These are phyloP conservation scores for Drosophila grimshawi DNA, from an alignment of 1,140 invertebrate genomes.

Conservation along the genomic window DNA sequence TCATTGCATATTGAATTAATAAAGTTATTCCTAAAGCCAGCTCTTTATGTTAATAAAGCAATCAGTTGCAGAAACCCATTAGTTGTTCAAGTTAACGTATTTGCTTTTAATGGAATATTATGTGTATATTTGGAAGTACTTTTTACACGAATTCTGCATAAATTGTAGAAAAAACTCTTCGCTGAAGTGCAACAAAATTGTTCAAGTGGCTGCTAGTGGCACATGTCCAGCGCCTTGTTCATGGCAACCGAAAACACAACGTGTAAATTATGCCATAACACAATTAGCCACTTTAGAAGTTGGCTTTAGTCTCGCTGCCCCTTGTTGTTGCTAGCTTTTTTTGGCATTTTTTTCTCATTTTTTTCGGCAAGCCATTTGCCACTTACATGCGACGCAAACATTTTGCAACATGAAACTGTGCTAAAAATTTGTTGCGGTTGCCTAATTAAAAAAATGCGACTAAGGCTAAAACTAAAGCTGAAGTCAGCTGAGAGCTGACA, in stretches of 20 bases:
- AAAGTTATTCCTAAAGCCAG: neutral
- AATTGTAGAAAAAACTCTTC: conserved; percentile 10
- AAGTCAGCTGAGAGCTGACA: conserved; percentile 43
- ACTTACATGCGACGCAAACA: conserved; percentile 72
- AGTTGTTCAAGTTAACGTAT: conserved; percentile 12
- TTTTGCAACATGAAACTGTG: conserved; percentile 78
- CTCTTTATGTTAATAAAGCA: conserved; percentile 5
- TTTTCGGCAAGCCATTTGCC: conserved; percentile 65
- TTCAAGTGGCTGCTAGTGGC: conserved; percentile 62
- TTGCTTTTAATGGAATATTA: conserved; percentile 50
- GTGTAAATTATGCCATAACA: conserved; percentile 82
- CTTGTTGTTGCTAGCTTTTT: conserved; percentile 36
- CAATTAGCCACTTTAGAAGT: conserved; percentile 81
- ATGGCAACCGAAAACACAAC: conserved; percentile 77
- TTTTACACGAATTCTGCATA: conserved; percentile 11
- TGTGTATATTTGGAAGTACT: conserved; percentile 18
- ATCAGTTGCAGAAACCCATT: conserved; percentile 19
- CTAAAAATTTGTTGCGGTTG: conserved; percentile 74
- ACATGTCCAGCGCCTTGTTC: conserved; percentile 76
- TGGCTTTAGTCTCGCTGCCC: conserved; percentile 55
- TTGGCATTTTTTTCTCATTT: conserved; percentile 34
- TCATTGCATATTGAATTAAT: no score
- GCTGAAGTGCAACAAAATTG: conserved; percentile 53
- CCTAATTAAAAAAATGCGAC: conserved; percentile 71
- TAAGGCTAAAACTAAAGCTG: conserved; percentile 43